Conservation (phyloP, 2,113 vertebrate species). For the Puffinus mauretanicus region DNA sequence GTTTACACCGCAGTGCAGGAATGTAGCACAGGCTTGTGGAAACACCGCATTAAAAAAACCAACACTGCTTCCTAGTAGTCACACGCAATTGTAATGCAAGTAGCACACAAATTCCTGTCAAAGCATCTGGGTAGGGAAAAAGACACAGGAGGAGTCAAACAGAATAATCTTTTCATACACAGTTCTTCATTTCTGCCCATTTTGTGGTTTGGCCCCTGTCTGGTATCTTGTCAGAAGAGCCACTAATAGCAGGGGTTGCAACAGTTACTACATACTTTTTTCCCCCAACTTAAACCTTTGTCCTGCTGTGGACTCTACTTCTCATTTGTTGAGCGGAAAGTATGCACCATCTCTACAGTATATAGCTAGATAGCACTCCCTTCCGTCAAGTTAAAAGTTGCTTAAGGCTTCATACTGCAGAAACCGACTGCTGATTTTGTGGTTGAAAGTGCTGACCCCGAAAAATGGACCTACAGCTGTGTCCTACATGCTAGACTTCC, state of each 20-base stretch:
- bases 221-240: not conserved
- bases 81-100: not conserved
- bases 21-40: not conserved
- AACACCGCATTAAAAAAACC: not conserved
- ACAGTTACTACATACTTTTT: not conserved
- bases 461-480: not conserved
- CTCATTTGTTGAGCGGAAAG: not conserved
- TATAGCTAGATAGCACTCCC: not conserved
- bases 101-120: constrained; percentile 6
- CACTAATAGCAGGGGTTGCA: not conserved
- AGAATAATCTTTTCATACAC: not conserved
- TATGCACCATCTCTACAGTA: not conserved
- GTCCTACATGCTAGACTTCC: not conserved
- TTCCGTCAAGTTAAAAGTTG: not conserved
- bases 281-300: not conserved
- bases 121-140: not conserved
- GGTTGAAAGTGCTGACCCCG: not conserved
- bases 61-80: not conserved
- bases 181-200: not conserved
- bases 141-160: not conserved
- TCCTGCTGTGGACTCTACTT: not conserved
- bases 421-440: not conserved
- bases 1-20: not conserved
- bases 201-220: constrained; percentile 3
- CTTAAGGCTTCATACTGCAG: not conserved